Base-by-base conservation (phyloP, 2,797 vertebrate genomes). In the Ptychobarbus kaznakovi region DNA sequence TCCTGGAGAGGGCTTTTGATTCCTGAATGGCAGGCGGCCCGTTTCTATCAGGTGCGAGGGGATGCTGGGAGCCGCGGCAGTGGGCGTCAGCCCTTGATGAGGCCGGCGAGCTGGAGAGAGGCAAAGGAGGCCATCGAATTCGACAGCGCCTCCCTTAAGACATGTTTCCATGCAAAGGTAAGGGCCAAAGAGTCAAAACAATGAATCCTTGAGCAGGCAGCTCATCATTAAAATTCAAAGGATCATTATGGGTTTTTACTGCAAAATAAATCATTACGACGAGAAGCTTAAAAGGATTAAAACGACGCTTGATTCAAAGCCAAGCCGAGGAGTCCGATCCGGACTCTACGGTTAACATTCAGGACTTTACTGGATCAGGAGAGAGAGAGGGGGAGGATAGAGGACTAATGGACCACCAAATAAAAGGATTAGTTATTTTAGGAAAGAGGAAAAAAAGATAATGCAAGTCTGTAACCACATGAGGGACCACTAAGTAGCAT, bases 211-310 rank as follows among this genome's bases (percentile, higher is more conserved):
- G 96, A 96, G 95, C 94, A 96, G 96, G 92, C 93, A 93, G 95
- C 53, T 89, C 91, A 94, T 96, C 95, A 95, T 96, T 96, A 96
- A 96, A 96, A 97, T 97, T 96, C 96, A 96, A 96, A 96, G 93
- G 95, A 96, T 96, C 95, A 96, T 96, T 95, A 95, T 79, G 92
- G 94, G 95, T 88, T 88, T 89, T 69, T 95, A 95, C 94, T 94
- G 93, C 95, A 96, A 97, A 96, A 97, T 96, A 96, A 96, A 96
- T 97, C 96, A 96, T 96, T 96, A 96, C 94, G 96, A 96, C 94
- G 95, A 96, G 95, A 93, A 95, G 95, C 95, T 96, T 97, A 96
- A 95, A 95, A 95, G 95, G 95, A 96, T 97, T 96, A 97, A 96
- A 95, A 96, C 92, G 93, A 95, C 95, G 96, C 93, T 96, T 94